phyloP scores from a whole-genome alignment of 2,888 invertebrate genomes.

The Phragmatobia fuliginosa region DNA sequence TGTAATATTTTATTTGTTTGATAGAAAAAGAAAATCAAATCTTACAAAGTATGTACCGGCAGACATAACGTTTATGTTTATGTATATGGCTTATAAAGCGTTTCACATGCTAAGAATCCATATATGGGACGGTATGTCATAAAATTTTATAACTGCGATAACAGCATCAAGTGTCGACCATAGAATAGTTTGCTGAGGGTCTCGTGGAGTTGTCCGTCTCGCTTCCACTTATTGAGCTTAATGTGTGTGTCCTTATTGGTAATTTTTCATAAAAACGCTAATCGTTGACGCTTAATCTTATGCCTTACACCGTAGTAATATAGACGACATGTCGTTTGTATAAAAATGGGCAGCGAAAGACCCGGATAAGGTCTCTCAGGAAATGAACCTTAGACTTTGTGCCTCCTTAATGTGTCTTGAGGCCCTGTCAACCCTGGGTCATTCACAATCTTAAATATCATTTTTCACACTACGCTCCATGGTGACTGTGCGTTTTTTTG shows the following conservation, averaged over 20 bases:
- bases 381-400: constrained; percentile 64
- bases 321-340: constrained; percentile 62
- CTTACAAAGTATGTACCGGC: neutral
- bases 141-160: neutral
- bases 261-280: neutral
- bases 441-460: constrained; percentile 41
- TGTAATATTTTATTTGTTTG: neutral
- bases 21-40: neutral
- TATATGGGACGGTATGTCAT: neutral
- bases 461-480: constrained; percentile 6
- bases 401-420: constrained; percentile 50
- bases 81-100: neutral
- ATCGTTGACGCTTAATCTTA: constrained; percentile 29
- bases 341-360: constrained; percentile 55
- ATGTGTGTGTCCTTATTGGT: neutral
- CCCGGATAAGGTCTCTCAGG: constrained; percentile 56
- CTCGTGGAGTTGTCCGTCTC: neutral
- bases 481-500: neutral
- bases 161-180: neutral
- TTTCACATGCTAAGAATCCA: neutral
- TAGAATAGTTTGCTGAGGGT: neutral
- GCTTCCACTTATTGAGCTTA: neutral
- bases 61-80: neutral
- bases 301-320: constrained; percentile 45
- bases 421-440: constrained; percentile 27